A percentile compares a stretch with the other conserved stretches of the same genome.
phyloP scores from a whole-genome alignment of 1,140 invertebrate genomes.

The Procambarus virginalis region DNA sequence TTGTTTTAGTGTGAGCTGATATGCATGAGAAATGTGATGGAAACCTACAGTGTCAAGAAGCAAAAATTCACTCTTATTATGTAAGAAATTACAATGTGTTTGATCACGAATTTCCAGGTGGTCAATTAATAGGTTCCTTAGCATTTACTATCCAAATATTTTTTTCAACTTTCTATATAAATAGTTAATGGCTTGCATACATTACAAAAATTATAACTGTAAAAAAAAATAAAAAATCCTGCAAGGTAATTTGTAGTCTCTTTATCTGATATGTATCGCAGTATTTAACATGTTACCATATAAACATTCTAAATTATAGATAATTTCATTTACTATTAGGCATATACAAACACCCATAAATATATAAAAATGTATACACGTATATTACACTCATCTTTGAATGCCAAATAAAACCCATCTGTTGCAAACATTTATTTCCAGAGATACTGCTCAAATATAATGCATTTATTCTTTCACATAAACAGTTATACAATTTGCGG shows the following conservation, averaged over 20 bases:
- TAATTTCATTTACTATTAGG: too few species aligned
- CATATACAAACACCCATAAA: constrained; percentile 1
- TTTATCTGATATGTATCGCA: background rate
- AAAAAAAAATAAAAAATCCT: background rate
- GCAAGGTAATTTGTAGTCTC: background rate
- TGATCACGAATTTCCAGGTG: background rate
- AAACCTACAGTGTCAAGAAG: too few species aligned
- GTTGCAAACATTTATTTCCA: too few species aligned
- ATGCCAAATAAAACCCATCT: too few species aligned
- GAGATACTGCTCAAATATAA: background rate
- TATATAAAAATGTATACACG: constrained; percentile 20
- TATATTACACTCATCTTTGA: constrained; percentile 1
- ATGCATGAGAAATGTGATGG: constrained; percentile 18
- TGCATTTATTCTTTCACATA: background rate
- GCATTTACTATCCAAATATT: background rate
- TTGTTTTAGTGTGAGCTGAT: constrained; percentile 15
- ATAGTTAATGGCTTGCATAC: background rate
- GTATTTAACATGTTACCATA: background rate
- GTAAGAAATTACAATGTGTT: too few species aligned
- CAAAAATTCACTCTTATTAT: too few species aligned
- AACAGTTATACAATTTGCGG: background rate
- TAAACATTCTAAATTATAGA: too few species aligned
- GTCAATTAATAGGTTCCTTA: background rate
- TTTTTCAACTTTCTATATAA: background rate
- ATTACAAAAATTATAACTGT: background rate